These are phyloP conservation scores for Platycheirus albimanus DNA, from an alignment of 2,888 invertebrate genomes.

Conservation along the genomic window DNA sequence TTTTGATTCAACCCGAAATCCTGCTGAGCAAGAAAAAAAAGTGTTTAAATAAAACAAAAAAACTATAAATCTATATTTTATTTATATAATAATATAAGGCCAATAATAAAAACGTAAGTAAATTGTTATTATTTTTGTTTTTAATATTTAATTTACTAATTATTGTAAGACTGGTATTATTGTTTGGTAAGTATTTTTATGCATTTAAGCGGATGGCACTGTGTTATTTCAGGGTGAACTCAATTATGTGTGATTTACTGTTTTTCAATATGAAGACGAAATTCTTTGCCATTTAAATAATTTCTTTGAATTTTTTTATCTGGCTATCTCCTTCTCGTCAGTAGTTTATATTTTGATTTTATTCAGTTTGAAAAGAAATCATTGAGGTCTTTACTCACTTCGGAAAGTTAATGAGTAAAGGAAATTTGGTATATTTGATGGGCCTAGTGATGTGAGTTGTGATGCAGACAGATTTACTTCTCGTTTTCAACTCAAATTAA, in stretches of 20 bases:
- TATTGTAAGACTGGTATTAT: constrained; percentile 69
- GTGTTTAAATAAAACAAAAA: constrained; percentile 40
- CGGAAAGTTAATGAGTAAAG: too few relatives aligned
- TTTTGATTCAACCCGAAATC: constrained; percentile 74
- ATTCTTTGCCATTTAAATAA: too few relatives aligned
- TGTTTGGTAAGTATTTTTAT: constrained; percentile 66
- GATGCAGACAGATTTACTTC: too few relatives aligned
- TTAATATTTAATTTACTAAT: constrained; percentile 37
- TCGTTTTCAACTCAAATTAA: too few relatives aligned
- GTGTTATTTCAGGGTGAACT: constrained; percentile 43
- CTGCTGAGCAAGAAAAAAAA: constrained; percentile 71
- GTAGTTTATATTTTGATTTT: too few relatives aligned
- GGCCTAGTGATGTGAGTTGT: too few relatives aligned
- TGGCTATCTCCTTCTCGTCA: too few relatives aligned
- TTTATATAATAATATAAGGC: constrained; percentile 30
- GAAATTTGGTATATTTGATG: too few relatives aligned
- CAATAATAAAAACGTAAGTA: constrained; percentile 39
- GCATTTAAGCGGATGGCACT: constrained; percentile 70
- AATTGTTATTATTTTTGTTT: constrained; percentile 20
- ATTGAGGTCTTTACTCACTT: too few relatives aligned
- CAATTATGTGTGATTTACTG: constrained; percentile 15
- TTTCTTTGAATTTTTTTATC: too few relatives aligned
- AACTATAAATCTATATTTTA: constrained; percentile 3
- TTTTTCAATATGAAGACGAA: too few relatives aligned
- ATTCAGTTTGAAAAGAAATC: too few relatives aligned